phyloP scores from a whole-genome alignment of 2,888 invertebrate species.

The Trichogramma dendrolimi region DNA sequence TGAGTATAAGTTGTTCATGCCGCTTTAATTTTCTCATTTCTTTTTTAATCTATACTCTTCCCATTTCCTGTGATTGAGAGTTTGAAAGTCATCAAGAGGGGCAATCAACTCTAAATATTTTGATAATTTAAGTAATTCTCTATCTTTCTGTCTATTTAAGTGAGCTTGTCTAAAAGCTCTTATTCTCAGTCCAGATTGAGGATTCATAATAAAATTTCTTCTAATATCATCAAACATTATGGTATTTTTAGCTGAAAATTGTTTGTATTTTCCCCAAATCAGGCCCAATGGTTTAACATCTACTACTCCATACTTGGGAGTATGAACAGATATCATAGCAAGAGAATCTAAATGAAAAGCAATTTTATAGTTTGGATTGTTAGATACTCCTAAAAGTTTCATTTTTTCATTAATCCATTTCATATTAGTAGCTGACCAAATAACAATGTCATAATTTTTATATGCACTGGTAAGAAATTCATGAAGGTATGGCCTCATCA shows the following conservation, averaged over 20 bases:
- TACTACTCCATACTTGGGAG: conserved; percentile 84
- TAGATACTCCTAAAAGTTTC: conserved; percentile 82
- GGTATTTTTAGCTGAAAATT: conserved; percentile 85
- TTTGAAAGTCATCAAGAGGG: conserved; percentile 73
- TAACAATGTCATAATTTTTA: conserved; percentile 89
- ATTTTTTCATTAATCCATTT: conserved; percentile 98
- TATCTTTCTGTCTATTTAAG: conserved; percentile 76
- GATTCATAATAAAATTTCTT: conserved; percentile 96
- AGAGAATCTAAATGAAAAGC: conserved; percentile 85
- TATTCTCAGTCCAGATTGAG: conserved; percentile 86
- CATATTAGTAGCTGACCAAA: conserved; percentile 98
- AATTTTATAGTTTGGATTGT: conserved; percentile 82
- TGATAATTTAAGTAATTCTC: conserved; percentile 75
- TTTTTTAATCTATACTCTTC: conserved; percentile 67
- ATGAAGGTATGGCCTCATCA: conserved; percentile 93
- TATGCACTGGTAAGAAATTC: conserved; percentile 87
- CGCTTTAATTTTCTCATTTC: conserved; percentile 19
- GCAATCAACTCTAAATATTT: conserved; percentile 82
- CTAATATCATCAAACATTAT: conserved; percentile 98
- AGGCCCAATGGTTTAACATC: conserved; percentile 94
- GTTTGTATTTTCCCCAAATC: conserved; percentile 92
- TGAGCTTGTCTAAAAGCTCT: conserved; percentile 89
- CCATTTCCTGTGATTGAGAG: conserved; percentile 88
- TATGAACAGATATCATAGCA: conserved; percentile 93
- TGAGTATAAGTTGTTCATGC: not conserved